phyloP scores from a whole-genome alignment of 2,888 invertebrate species.

The Mayetiola destructor region DNA sequence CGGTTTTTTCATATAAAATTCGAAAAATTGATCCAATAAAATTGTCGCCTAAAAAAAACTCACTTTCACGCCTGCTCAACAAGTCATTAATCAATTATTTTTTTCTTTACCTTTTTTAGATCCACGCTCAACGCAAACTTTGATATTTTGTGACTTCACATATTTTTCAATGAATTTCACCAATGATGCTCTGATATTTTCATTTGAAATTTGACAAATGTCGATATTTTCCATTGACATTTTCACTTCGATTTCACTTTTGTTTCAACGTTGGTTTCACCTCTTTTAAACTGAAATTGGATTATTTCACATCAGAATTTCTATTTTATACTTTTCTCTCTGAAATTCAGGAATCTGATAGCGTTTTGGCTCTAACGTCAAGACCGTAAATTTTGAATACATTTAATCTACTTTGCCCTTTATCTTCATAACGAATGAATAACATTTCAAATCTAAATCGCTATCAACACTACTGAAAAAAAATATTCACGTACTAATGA shows the following conservation, averaged over 20 bases:
- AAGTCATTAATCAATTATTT: background rate
- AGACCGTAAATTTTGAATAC: no score
- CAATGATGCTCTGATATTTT: background rate
- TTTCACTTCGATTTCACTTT: background rate
- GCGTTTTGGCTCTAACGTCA: no score
- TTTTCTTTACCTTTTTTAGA: background rate
- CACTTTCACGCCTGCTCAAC: background rate
- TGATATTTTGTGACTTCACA: background rate
- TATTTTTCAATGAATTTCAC: background rate
- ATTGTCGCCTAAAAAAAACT: background rate
- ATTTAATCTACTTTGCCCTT: no score
- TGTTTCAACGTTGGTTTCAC: background rate
- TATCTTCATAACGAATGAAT: no score
- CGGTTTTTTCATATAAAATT: background rate
- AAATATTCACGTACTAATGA: no score
- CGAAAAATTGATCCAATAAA: background rate
- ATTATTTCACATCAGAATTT: background rate
- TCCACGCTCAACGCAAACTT: background rate
- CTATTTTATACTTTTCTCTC: background rate
- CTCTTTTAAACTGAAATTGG: background rate
- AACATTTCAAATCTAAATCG: no score
- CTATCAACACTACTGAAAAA: no score
- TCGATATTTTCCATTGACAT: background rate
- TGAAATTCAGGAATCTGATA: no score
- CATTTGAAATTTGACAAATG: background rate